phyloP scores from a whole-genome alignment of 2,797 vertebrate genomes.

The Anisognathus igniventris region DNA sequence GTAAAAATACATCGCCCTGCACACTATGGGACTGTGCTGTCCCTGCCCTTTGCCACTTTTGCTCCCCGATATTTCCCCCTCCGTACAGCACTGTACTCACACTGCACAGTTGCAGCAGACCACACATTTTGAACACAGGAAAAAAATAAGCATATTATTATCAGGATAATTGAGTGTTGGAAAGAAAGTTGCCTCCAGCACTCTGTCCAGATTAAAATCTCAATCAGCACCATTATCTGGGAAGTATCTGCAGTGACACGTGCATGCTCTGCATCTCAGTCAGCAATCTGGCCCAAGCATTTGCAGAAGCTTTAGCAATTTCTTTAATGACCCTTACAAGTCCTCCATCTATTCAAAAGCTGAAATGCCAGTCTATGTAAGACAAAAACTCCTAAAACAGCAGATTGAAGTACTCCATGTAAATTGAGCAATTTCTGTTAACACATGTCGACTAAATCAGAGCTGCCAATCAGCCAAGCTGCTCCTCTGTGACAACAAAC shows the following conservation, averaged over 20 bases:
- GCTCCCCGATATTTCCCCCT: not conserved
- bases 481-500: conserved; percentile 61
- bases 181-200: conserved; percentile 9
- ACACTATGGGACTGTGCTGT: not conserved
- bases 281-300: conserved; percentile 6
- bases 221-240: conserved; percentile 54
- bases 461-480: conserved; percentile 45
- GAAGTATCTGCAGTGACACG: conserved; percentile 22
- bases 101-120: conserved; percentile 12
- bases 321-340: conserved; percentile 41
- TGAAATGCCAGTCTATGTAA: conserved; percentile 16
- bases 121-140: conserved; percentile 24
- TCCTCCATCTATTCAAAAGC: not conserved
- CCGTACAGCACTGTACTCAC: not conserved
- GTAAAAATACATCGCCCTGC: not conserved
- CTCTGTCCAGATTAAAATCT: conserved; percentile 59
- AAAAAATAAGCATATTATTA: conserved; percentile 26
- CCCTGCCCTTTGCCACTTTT: not conserved
- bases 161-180: conserved; percentile 45
- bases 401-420: conserved; percentile 15
- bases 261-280: not conserved
- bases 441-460: conserved; percentile 34
- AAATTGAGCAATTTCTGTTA: conserved; percentile 60
- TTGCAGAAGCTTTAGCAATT: conserved; percentile 56
- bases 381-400: conserved; percentile 44